These are phyloP conservation scores for Sympetrum striolatum DNA, from an alignment of 2,888 invertebrate genomes.

Conservation along the genomic window DNA sequence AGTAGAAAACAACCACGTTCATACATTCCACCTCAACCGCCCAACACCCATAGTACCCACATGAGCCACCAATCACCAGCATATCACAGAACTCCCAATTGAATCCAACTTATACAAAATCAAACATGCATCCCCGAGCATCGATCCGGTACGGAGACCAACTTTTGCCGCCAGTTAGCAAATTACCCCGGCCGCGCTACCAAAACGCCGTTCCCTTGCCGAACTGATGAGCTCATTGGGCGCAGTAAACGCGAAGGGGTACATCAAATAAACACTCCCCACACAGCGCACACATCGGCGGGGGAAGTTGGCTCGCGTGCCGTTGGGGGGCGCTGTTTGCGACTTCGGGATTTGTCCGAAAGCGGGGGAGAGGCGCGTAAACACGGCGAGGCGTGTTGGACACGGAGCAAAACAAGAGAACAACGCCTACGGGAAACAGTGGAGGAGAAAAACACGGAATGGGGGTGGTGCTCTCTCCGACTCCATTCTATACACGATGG, in stretches of 20 bases:
- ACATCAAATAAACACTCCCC: slow-evolving; percentile 19
- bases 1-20: no score
- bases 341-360: not conserved
- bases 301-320: slow-evolving; percentile 23
- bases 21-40: no score
- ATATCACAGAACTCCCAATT: no score
- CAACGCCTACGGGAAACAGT: not conserved
- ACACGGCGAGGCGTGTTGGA: slow-evolving; percentile 37
- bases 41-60: no score
- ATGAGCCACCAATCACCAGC: no score
- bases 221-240: not conserved
- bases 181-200: not conserved
- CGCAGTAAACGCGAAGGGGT: not conserved
- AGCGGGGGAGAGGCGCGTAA: not conserved
- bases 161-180: not conserved
- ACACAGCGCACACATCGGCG: not conserved
- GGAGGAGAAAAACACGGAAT: not conserved
- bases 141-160: not conserved
- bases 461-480: not conserved
- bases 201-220: not conserved
- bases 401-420: slow-evolving; percentile 18
- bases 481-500: no score
- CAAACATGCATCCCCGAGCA: no score
- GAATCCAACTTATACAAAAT: no score
- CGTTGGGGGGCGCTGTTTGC: not conserved